Base-by-base conservation (phyloP, 2,888 invertebrate species). In the Autographa pulchrina region DNA sequence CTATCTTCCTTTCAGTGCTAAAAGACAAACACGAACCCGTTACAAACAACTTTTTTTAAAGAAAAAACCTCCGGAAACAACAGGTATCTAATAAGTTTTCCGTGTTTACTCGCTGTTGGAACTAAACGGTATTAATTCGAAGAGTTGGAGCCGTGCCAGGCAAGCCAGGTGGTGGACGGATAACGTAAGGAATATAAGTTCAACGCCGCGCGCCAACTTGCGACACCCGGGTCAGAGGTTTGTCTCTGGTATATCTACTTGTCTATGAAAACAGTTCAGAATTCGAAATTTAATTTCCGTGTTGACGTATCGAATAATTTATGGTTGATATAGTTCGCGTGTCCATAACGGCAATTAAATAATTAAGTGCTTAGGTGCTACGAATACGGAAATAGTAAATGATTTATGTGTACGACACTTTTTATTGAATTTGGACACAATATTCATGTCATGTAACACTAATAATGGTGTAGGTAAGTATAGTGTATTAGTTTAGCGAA, bases 91-190 rank as follows among this genome's bases (percentile, higher is more conserved):
- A 62, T 70, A 18, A 35, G 32, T 58, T 11, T 13, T 7, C 18
- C 64, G 25, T 66, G 48, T 78, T 78, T 75, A 54, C 64, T 54
- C 63, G 66, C 69, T 75, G 75, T 65, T 79, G 65, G 79, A 64
- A 41, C 41, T 63, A 78, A 78, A 61, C 75, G 75, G 66, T 79
- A 75, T 73, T 78, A 81, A 79, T 83, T 79, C 64, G 60, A 62
- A 71, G 56, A 68, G 62, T 73, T 82, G 82, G 82, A 70, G 1
- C 41, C 9, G 48, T 61, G 76, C 81, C 81, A 78, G 72, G 64
- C 43, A 62, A 78, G 56, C 63, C 75, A 78, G 83, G 72, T 83
- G 75, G 54, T 18, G 16, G n/a, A 25, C 48, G 20, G 79, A 78
- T 78, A 78, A 75, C 79, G 68, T 69, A 70, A 66, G 65, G 61